Base-by-base conservation (phyloP, 2,113 vertebrate species). In the Corythaeola cristata region DNA sequence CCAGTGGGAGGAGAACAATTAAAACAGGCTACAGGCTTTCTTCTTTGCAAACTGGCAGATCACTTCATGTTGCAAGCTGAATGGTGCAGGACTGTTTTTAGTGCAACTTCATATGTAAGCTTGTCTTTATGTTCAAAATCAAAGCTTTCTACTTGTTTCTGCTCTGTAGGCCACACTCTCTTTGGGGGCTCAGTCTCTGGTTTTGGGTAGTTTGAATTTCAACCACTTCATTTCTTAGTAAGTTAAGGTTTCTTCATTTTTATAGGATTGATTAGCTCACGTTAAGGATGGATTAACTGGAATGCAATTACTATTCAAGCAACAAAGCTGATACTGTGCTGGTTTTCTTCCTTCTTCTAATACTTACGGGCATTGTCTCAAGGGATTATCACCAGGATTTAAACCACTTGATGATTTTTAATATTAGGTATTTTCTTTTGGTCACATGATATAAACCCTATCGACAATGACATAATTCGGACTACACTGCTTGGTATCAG, bases 191-290 rank as follows among this genome's bases (percentile, higher is more conserved):
- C 3, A 94, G 78, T 75, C 73, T 98, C 35, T 11, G 27, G 82
- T 96, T 97, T 74, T 72, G 96, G 96, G 96, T 84, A 50, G 32
- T 96, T 68, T 85, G 85, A 68, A 80, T 98, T 56, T 96, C 97
- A 63, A 96, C 96, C 33, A 88, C 88, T 72, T 98, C 97, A 47
- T 93, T 99, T 86, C 94, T 95, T 68, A 97, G 98, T 98, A 97
- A 92, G 74, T 58, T 55, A 15, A n/a, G 4, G 3, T 15, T 80
- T 69, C 5, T 35, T 44, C 9, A 32, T 28, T 16, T 19, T 67
- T 39, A 16, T 53, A 11, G 23, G 47, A 26, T 30, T 85, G 12
- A 41, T 47, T 76, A 33, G 5, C 20, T 73, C 71, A 59, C 16
- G 68, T 93, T 63, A 85, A 85, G 19, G 33, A 47, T 56, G 11